These are phyloP conservation scores for Apantesis nais DNA, from an alignment of 2,888 invertebrate genomes.

Conservation along the genomic window DNA sequence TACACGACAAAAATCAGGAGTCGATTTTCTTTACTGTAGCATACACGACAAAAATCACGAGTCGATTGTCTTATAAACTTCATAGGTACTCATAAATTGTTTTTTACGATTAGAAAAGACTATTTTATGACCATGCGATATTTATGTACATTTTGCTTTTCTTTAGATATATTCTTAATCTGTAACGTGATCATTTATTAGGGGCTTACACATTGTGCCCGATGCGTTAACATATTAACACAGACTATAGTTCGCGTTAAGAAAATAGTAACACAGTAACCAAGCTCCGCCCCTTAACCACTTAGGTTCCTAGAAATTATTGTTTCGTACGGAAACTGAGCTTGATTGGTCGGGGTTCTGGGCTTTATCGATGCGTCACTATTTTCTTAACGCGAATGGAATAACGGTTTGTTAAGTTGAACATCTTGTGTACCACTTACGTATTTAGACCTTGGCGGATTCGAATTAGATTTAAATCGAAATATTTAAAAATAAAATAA, in stretches of 20 bases:
- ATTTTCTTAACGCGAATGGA: not conserved
- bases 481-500: not conserved
- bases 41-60: constrained; percentile 18
- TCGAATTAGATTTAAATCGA: not conserved
- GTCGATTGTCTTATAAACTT: not conserved
- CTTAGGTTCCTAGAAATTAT: not conserved
- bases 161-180: not conserved
- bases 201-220: too few relatives aligned
- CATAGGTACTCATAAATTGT: not conserved
- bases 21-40: constrained; percentile 9
- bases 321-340: too few relatives aligned
- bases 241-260: not conserved
- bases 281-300: not conserved
- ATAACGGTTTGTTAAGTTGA: not conserved
- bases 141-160: not conserved
- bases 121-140: not conserved
- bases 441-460: not conserved
- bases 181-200: not conserved
- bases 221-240: not conserved
- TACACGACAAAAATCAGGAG: constrained; percentile 16
- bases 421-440: not conserved
- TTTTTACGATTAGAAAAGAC: not conserved
- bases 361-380: not conserved
- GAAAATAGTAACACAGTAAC: too few relatives aligned
- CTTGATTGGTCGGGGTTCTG: too few relatives aligned